Percentiles rank a stretch among this genome's conserved stretches.
Conservation (phyloP, 2,797 vertebrate genomes). For the Squalus acanthias region DNA sequence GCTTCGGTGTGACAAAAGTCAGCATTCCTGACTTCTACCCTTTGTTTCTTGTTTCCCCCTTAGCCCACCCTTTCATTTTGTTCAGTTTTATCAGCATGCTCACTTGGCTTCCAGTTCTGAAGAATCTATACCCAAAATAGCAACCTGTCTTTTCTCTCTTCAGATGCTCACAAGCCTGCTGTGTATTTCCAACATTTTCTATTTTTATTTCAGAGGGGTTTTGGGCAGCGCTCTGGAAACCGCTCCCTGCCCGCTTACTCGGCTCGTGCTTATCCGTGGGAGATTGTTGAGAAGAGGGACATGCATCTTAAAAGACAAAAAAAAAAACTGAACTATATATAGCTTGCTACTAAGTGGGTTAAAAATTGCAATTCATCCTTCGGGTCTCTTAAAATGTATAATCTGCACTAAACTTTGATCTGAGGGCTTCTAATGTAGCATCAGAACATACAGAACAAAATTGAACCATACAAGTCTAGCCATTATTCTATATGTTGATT, state of each 20-base stretch:
- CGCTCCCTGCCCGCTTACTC: not conserved
- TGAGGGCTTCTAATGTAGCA: not conserved
- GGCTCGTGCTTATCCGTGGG: not conserved
- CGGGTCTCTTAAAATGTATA: not conserved
- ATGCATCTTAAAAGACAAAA: not conserved
- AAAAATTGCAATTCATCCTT: not conserved
- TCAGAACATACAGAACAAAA: not conserved
- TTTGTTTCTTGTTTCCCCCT: no score
- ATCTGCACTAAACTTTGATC: not conserved
- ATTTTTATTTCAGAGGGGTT: not conserved
- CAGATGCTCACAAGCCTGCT: not conserved
- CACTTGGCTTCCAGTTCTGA: no score
- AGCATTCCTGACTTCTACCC: no score
- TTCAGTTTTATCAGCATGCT: no score
- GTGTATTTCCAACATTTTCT: not conserved
- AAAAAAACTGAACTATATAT: not conserved
- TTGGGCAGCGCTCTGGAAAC: not conserved
- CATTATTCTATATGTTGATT: not conserved
- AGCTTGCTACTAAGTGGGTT: not conserved
- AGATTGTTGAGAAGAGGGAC: not conserved
- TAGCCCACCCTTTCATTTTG: no score
- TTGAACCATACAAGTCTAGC: not conserved
- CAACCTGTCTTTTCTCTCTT: not conserved
- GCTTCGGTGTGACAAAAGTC: no score
- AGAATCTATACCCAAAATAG: no score